phyloP scores from a whole-genome alignment of 1,140 invertebrate species.

The Drosophila eugracilis region DNA sequence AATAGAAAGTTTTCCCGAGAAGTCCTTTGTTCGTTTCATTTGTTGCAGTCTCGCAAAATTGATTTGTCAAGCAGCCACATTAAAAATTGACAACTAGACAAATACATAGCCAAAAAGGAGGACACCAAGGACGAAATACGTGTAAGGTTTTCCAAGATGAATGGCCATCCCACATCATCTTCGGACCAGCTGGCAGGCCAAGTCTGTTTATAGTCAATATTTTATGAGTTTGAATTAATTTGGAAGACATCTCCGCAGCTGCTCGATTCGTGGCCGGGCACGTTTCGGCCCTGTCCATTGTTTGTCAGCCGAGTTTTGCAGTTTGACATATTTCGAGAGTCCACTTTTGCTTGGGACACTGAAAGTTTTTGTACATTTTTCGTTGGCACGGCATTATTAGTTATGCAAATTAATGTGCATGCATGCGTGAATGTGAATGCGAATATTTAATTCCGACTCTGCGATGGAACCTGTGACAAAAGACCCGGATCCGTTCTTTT shows the following conservation, averaged over 20 bases:
- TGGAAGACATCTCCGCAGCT: constrained; percentile 74
- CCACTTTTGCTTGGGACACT: constrained; percentile 19
- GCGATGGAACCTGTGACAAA: constrained; percentile 30
- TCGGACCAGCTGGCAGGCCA: constrained; percentile 22
- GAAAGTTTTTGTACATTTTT: constrained; percentile 54
- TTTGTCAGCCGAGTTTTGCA: constrained; percentile 67
- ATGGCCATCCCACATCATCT: constrained; percentile 35
- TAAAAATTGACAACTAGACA: constrained; percentile 80
- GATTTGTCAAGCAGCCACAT: constrained; percentile 77
- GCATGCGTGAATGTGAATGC: constrained; percentile 73
- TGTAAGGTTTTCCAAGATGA: constrained; percentile 53
- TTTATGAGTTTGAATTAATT: constrained; percentile 83
- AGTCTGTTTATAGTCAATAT: constrained; percentile 70
- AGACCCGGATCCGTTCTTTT: constrained; percentile 18
- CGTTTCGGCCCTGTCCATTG: constrained; percentile 49
- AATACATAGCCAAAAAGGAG: constrained; percentile 49
- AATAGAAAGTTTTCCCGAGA: constrained; percentile 56
- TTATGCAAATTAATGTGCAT: constrained; percentile 81
- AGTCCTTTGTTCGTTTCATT: constrained; percentile 59
- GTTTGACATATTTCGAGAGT: constrained; percentile 67
- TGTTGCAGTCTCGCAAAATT: constrained; percentile 54
- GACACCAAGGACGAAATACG: constrained; percentile 44
- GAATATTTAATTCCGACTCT: constrained; percentile 66
- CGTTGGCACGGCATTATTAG: constrained; percentile 56
- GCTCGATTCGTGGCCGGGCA: constrained; percentile 30